Evolutionary conservation across 2,797 vertebrate species (phyloP).

Genomic region (Sebastes jordani): DNA sequence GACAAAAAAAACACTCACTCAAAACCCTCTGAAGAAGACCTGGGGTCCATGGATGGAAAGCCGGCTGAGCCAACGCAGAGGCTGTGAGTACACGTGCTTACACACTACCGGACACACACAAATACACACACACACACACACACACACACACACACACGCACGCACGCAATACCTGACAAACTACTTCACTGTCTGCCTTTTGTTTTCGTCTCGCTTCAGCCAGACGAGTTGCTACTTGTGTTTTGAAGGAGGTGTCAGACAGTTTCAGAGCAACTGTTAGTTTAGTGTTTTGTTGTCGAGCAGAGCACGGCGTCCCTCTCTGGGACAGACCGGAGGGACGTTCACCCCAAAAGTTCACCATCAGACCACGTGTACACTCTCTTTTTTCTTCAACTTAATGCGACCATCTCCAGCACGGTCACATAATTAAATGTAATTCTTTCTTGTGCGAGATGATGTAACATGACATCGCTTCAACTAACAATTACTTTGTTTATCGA

Average conservation of each 20-base stretch:
- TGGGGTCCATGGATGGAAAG: conserved; percentile 86
- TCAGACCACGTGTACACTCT: neutral
- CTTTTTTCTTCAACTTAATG: too few species aligned
- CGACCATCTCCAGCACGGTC: too few species aligned
- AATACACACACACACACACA: neutral
- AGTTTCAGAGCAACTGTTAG: neutral
- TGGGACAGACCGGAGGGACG: conserved; percentile 24
- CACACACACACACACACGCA: neutral
- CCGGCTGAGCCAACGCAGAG: conserved; percentile 81
- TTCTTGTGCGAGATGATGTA: neutral
- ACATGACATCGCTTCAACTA: neutral
- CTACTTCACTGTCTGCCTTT: neutral
- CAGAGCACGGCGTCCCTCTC: neutral
- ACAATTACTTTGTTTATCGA: too few species aligned
- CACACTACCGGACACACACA: neutral
- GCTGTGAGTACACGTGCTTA: conserved; percentile 83
- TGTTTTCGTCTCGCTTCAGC: neutral
- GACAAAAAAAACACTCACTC: conserved; percentile 78
- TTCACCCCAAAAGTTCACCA: conserved; percentile 43
- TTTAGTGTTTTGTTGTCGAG: neutral
- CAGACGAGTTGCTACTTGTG: neutral
- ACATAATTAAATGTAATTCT: neutral
- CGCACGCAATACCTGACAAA: neutral
- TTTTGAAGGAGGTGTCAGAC: neutral
- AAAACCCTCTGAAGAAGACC: conserved; percentile 88